These are phyloP conservation scores for Aegithalos caudatus DNA, from an alignment of 2,113 vertebrate species.

Conservation along the genomic window DNA sequence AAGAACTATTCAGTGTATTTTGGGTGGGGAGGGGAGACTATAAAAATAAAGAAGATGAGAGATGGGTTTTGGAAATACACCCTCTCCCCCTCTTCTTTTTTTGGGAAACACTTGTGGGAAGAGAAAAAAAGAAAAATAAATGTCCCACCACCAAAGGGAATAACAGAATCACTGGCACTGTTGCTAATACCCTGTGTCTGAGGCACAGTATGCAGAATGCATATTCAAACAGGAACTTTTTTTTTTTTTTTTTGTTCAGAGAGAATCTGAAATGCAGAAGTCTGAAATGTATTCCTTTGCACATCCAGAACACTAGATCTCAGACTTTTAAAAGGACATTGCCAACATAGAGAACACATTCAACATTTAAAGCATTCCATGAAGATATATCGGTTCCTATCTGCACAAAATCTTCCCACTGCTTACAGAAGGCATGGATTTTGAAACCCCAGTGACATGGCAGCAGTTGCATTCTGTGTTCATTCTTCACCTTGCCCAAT, in stretches of 20 bases:
- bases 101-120: not conserved
- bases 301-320: not conserved
- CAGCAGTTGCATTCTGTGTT: not conserved
- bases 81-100: not conserved
- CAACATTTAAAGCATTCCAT: not conserved
- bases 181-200: not conserved
- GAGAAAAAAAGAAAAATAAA: not conserved
- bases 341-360: not conserved
- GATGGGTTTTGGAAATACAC: constrained; percentile 65
- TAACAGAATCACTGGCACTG: not conserved
- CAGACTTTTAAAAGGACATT: constrained; percentile 5
- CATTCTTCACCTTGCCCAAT: not conserved
- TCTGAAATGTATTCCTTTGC: not conserved
- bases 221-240: not conserved
- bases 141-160: not conserved
- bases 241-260: not conserved
- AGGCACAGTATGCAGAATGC: not conserved
- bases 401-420: not conserved
- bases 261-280: constrained; percentile 6
- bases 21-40: constrained; percentile 53
- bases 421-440: not conserved
- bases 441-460: not conserved
- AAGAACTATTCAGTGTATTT: constrained; percentile 76
- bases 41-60: constrained; percentile 64
- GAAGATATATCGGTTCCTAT: not conserved